A percentile compares a stretch with the other conserved stretches of the same genome.
Conservation (phyloP, 2,113 vertebrate genomes). For the Forbesichthys papilliferus region DNA sequence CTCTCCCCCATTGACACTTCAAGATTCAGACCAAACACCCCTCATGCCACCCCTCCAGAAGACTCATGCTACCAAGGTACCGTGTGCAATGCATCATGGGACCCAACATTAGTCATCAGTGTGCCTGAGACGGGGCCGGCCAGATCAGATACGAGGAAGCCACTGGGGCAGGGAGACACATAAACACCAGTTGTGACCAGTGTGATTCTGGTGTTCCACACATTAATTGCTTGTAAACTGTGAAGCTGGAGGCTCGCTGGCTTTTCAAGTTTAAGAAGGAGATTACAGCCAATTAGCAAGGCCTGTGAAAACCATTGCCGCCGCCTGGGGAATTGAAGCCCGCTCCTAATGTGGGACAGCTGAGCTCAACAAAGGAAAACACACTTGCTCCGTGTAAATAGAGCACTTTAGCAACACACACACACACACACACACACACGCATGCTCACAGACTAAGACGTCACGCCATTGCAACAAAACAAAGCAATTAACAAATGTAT, state of each 20-base stretch:
- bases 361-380: conserved; percentile 69
- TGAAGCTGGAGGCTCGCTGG: conserved; percentile 59
- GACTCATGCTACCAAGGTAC: conserved; percentile 51
- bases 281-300: conserved; percentile 79
- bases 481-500: conserved; percentile 47
- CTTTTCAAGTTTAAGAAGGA: conserved; percentile 75
- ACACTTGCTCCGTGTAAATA: conserved; percentile 36
- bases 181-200: conserved; percentile 66
- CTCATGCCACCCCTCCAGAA: conserved; percentile 41
- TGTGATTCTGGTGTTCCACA: conserved; percentile 55
- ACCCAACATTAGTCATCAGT: conserved; percentile 57
- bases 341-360: conserved; percentile 71
- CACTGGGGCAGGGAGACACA: conserved; percentile 42
- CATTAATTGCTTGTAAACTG: conserved; percentile 77
- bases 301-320: conserved; percentile 65
- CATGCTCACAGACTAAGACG: conserved; percentile 35
- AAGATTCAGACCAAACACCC: conserved; percentile 67
- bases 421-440: conserved; percentile 39
- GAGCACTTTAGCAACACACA: conserved; percentile 40
- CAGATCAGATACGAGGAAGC: conserved; percentile 55
- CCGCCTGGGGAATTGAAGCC: conserved; percentile 62
- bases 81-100: conserved; percentile 64
- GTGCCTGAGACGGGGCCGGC: conserved; percentile 37
- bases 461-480: no score
- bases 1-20: conserved; percentile 67